Evolutionary conservation across 1,140 invertebrate genomes (phyloP), one percentile per base, ranked within the genome.

Genomic region (Aricia agestis): DNA sequence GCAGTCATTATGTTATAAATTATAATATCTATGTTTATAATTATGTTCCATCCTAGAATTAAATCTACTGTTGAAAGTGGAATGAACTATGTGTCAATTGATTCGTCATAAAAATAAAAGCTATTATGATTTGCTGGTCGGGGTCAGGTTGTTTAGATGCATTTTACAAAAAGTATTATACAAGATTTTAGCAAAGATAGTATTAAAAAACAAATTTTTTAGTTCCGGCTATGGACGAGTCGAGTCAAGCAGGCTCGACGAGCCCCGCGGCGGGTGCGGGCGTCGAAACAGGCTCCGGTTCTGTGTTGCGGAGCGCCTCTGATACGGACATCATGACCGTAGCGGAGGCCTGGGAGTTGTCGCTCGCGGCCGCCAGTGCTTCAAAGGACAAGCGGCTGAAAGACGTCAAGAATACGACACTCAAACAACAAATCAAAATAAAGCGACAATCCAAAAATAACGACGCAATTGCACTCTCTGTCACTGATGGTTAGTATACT

Each of bases 381-480:
- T 96, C 96, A 52, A 96, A 96, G 88, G 96, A 97, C 84, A 97
- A 97, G 88, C 93, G 96, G 59, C 93, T 95, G 32, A 97, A 96
- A 79, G 95, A 96, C 83, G 94, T 94, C 1, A 95, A 95, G 75
- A 95, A 95, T 79, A 92, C 85, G 6, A 82, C 84, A 57, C 82
- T 91, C 69, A 92, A 92, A 67, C 87, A 91, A 18, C 85, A 87
- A 71, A 80, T 74, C 66, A 85, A 45, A 67, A 89, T 88, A 77
- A 90, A 90, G 70, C 73, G 86, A 11, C 84, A 85, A 72, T 75
- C 71, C 66, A 90, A 89, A 57, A 68, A 78, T 13, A 80, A 77
- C 41, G 84, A 89, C 6, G 68, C 75, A 19, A 72, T 77, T 7
- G 72, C 78, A 19, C 25, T 78, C 0, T 76, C 81, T 1, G 78